Evolutionary conservation across 2,888 invertebrate genomes (phyloP).

Genomic region (Pecten maximus): DNA sequence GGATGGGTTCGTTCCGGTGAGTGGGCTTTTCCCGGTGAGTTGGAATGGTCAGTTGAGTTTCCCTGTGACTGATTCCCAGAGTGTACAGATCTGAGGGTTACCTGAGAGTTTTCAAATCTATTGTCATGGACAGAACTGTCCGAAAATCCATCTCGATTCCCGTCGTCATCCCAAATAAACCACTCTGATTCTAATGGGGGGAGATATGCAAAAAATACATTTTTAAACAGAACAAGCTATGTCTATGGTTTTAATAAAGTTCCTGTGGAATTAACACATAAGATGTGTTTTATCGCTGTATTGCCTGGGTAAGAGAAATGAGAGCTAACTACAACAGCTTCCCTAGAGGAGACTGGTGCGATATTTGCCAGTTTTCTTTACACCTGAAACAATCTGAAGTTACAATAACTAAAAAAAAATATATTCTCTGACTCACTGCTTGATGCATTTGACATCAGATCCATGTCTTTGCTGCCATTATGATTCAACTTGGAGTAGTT

Average conservation of each 20-base stretch:
- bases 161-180: slow-evolving; percentile 62
- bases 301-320: no score
- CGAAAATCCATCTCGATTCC: slow-evolving; percentile 1
- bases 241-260: no score
- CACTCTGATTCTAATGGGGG: slow-evolving; percentile 50
- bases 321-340: no score
- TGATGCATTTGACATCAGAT: not conserved
- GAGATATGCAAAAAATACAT: not conserved
- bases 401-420: no score
- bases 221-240: no score
- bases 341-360: no score
- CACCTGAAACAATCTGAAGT: no score
- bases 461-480: not conserved
- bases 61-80: not conserved
- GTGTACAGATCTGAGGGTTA: not conserved
- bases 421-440: not conserved
- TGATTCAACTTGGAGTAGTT: not conserved
- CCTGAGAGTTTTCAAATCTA: not conserved
- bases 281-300: no score
- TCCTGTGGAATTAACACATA: no score
- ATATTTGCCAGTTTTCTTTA: no score
- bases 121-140: not conserved
- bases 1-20: not conserved
- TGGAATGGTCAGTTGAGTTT: not conserved
- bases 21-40: not conserved